Base-by-base conservation (phyloP, 2,888 invertebrate species). In the Eumerus sabulonum region DNA sequence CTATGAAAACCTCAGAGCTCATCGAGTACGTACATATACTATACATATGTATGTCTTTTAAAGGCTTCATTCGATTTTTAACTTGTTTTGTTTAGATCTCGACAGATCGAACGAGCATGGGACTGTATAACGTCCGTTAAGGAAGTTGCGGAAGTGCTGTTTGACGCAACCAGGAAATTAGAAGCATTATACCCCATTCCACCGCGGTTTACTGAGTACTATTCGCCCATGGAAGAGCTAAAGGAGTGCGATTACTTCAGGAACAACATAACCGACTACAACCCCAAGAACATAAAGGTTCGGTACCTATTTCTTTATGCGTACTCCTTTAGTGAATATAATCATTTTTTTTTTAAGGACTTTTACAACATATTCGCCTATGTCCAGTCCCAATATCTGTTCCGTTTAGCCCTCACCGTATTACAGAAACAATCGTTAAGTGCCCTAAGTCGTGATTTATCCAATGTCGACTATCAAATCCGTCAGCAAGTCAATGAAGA, bases 331-430 rank as follows among this genome's bases (percentile, higher is more conserved):
- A 13, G 1, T 3, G n/a, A 38, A 38, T 48, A 36, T 36, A 11
- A 11, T 18, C n/a, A n/a, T n/a, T n/a, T n/a, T n/a, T n/a, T n/a
- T n/a, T 36, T 36, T 36, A 36, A 89, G 89, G 88, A 88, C 63
- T 89, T 89, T 64, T 88, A 88, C 82, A 89, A 89, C 70, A 89
- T 89, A 27, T 89, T 88, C 63, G 87, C 89, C 16, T 88, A 89
- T 72, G 87, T 88, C 42, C 89, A 89, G 82, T 89, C 89, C 7
- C 89, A 89, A 82, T 88, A 87, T 74, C 77, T 89, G 27, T 72
- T 88, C 4, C 87, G 89, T 1, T 82, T 89, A 74, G 87, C 87
- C n/a, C 82, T 89, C 1, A 86, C 86, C 7, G 84, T 87, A 14
- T 85, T 85, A 53, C 87, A 87, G 7, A 84, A 85, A 14, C 86